Conservation (phyloP, 2,888 invertebrate genomes). For the Drosophila ustulata region DNA sequence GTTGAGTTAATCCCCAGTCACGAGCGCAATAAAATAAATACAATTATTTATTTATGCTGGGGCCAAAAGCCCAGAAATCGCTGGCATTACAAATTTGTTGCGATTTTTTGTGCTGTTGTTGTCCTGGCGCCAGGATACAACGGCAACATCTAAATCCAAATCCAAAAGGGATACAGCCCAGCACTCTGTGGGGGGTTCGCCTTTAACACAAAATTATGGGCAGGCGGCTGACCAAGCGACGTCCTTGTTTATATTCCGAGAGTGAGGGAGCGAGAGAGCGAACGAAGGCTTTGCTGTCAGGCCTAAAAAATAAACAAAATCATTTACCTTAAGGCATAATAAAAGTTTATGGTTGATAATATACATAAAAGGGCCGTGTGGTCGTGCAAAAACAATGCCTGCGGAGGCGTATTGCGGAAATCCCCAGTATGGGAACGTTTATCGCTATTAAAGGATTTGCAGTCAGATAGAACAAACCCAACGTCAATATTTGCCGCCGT, state of each 20-base stretch:
- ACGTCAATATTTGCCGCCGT: conserved; percentile 66
- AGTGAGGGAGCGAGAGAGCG: neutral
- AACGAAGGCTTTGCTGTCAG: conserved; percentile 12
- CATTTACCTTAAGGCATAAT: conserved; percentile 82
- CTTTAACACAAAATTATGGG: conserved; percentile 65
- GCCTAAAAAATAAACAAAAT: conserved; percentile 80
- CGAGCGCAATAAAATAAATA: conserved; percentile 38
- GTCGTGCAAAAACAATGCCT: conserved; percentile 34
- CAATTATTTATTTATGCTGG: conserved; percentile 63
- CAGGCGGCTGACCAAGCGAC: conserved; percentile 22
- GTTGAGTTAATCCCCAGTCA: conserved; percentile 62
- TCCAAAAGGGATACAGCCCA: conserved; percentile 37
- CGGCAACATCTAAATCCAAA: conserved; percentile 16
- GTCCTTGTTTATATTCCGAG: conserved; percentile 30
- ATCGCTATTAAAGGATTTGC: conserved; percentile 62
- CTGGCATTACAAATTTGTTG: conserved; percentile 82
- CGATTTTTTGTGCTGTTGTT: conserved; percentile 59
- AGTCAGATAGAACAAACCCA: conserved; percentile 27
- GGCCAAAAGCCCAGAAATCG: conserved; percentile 64
- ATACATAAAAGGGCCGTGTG: conserved; percentile 54
- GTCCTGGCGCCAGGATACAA: neutral
- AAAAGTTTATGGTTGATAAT: conserved; percentile 81
- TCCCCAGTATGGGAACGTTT: conserved; percentile 48
- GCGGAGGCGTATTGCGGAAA: conserved; percentile 32
- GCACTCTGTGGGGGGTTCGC: conserved; percentile 15